A percentile compares a stretch with the other conserved stretches of the same genome.
phyloP scores from a whole-genome alignment of 2,888 invertebrate genomes.

The Volucella inflata region DNA sequence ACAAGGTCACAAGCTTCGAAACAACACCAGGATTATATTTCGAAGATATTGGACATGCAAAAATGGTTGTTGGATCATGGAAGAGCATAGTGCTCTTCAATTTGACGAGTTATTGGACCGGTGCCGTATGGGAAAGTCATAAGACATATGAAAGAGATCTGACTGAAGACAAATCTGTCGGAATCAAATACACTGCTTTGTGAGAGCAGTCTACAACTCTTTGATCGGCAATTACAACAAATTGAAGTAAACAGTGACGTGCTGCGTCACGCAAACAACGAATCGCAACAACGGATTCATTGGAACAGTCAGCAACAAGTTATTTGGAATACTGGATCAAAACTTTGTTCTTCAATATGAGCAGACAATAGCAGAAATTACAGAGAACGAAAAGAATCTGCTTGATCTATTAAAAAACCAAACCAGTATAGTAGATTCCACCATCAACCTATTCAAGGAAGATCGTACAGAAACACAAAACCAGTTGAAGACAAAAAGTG shows the following conservation, averaged over 20 bases:
- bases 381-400: neutral
- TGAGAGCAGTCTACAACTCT: constrained; percentile 7
- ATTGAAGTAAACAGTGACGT: constrained; percentile 11
- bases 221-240: constrained; percentile 2
- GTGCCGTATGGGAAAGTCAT: neutral
- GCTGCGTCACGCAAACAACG: constrained; percentile 3
- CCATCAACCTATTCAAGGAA: too few relatives aligned
- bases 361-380: constrained; percentile 6
- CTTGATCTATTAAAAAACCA: too few relatives aligned
- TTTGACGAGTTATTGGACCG: too few relatives aligned
- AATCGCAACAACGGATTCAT: neutral
- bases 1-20: constrained; percentile 10
- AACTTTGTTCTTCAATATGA: constrained; percentile 13
- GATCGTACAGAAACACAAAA: too few relatives aligned
- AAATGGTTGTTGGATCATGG: too few relatives aligned
- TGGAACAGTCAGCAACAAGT: constrained; percentile 8
- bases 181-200: constrained; percentile 10
- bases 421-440: too few relatives aligned
- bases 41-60: neutral
- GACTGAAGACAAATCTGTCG: constrained; percentile 5
- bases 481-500: neutral
- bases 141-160: constrained; percentile 3
- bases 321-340: constrained; percentile 11
- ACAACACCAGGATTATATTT: constrained; percentile 9
- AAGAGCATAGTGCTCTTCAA: too few relatives aligned